A percentile compares a stretch with the other conserved stretches of the same genome.
Evolutionary conservation across 2,888 invertebrate genomes (phyloP).

Genomic region (Eudasyphora cyanicolor): DNA sequence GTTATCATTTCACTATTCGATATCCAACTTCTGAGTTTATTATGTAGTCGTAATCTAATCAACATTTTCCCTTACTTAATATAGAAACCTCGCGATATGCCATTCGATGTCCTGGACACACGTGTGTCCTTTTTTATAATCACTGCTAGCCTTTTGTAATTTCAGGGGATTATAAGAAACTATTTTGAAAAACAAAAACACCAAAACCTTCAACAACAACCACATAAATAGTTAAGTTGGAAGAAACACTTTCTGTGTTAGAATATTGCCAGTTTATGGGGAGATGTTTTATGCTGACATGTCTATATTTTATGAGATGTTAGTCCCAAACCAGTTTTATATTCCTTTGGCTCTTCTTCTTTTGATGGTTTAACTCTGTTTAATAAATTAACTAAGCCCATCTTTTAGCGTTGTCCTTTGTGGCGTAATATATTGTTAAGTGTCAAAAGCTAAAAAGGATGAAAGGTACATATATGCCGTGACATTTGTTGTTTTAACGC

Average conservation of each 20-base stretch:
- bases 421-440: neutral
- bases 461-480: neutral
- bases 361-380: neutral
- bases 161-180: neutral
- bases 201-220: neutral
- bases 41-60: no score
- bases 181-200: neutral
- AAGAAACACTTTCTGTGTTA: no score
- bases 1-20: no score
- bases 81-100: no score
- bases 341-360: no score
- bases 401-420: neutral
- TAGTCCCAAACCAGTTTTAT: neutral
- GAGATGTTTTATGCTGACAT: neutral
- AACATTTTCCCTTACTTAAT: no score
- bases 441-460: neutral
- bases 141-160: neutral
- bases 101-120: no score
- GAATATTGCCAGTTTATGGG: no score
- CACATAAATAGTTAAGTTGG: slow-evolving; percentile 1
- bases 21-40: no score
- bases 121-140: neutral
- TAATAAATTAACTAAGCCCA: neutral
- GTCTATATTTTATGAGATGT: neutral
- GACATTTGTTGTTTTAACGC: no score